These are phyloP conservation scores for Diorhabda elongata DNA, from an alignment of 1,140 invertebrate species.

Conservation along the genomic window DNA sequence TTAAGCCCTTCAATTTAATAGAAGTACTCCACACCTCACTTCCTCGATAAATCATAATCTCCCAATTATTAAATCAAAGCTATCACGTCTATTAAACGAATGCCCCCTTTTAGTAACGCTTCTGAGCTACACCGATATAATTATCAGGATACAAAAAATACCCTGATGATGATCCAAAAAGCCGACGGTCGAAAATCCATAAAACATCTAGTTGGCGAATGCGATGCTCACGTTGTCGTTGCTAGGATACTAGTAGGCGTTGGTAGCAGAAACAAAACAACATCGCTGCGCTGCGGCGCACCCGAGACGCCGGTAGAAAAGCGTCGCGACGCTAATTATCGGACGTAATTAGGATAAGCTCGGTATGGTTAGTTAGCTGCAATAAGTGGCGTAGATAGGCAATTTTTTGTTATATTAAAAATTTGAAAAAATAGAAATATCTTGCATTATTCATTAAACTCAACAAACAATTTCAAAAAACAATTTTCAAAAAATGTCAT, in stretches of 20 bases:
- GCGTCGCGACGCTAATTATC: constrained; percentile 17
- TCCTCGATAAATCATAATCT: background rate
- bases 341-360: constrained; percentile 19
- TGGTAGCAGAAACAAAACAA: constrained; percentile 21
- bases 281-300: constrained; percentile 14
- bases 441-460: no score
- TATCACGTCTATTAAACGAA: background rate
- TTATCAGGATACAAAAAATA: constrained; percentile 15
- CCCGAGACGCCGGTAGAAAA: constrained; percentile 8
- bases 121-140: background rate
- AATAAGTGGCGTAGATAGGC: background rate
- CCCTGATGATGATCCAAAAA: constrained; percentile 17
- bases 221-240: constrained; percentile 23
- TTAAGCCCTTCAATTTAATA: no score
- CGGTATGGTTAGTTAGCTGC: constrained; percentile 17
- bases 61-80: constrained; percentile 10
- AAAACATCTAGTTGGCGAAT: constrained; percentile 24
- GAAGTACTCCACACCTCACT: background rate
- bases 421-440: no score
- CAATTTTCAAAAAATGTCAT: no score
- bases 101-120: background rate
- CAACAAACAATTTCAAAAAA: no score
- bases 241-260: constrained; percentile 20
- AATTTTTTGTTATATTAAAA: background rate
- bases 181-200: constrained; percentile 23